Evolutionary conservation across 1,140 invertebrate genomes (phyloP).

Genomic region (Drosophila fuyamai): DNA sequence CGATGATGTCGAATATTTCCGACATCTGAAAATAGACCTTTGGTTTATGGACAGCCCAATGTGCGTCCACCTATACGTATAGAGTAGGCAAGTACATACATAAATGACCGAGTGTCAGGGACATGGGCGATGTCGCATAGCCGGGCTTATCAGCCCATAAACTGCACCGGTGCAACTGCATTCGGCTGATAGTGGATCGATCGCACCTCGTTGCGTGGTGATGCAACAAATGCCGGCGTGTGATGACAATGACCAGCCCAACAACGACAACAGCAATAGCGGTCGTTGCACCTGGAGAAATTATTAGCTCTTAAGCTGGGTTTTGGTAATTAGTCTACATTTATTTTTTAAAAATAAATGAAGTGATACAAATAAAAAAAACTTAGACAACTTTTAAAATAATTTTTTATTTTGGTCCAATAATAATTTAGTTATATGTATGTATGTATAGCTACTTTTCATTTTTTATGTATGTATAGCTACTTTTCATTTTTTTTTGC

Average conservation of each 20-base stretch:
- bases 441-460: too few species aligned
- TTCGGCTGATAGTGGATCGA: conserved; percentile 36
- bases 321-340: too few species aligned
- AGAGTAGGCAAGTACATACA: conserved; percentile 29
- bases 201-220: conserved; percentile 43
- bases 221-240: conserved; percentile 43
- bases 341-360: too few species aligned
- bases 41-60: conserved; percentile 17
- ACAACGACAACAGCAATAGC: conserved; percentile 13
- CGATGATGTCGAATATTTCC: conserved; percentile 54
- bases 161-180: conserved; percentile 40
- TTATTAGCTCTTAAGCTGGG: too few species aligned
- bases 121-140: conserved; percentile 35
- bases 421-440: too few species aligned
- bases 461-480: too few species aligned
- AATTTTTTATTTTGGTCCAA: too few species aligned
- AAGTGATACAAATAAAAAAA: too few species aligned
- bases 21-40: conserved; percentile 54
- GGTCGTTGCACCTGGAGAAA: conserved; percentile 22
- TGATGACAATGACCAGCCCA: conserved; percentile 41
- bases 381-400: too few species aligned
- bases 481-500: too few species aligned
- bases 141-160: conserved; percentile 41
- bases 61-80: conserved; percentile 21
- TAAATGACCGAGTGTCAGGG: conserved; percentile 47